phyloP scores from a whole-genome alignment of 1,140 invertebrate species.

The Matsumurasca onukii region DNA sequence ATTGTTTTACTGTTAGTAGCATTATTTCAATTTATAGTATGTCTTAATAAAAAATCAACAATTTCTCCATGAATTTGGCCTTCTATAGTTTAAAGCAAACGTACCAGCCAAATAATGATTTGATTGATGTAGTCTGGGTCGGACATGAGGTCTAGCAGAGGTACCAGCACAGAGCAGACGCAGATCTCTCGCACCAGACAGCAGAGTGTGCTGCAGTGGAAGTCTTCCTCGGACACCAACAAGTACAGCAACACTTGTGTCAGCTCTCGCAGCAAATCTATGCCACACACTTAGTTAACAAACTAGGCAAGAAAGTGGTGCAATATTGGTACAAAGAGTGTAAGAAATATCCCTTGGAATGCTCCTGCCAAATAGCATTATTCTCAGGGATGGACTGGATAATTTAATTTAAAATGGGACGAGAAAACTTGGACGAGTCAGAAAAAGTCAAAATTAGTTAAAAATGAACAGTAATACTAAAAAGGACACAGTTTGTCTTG shows the following conservation, averaged over 20 bases:
- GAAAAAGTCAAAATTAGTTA: no score
- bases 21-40: no score
- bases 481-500: no score
- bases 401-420: no score
- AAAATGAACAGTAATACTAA: no score
- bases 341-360: no score
- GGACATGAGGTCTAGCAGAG: slow-evolving; percentile 77
- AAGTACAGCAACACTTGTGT: slow-evolving; percentile 84
- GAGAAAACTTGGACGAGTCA: no score
- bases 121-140: slow-evolving; percentile 96
- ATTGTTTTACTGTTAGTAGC: no score
- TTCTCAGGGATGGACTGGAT: neutral
- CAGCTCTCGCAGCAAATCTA: slow-evolving; percentile 82
- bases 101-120: slow-evolving; percentile 86
- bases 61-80: no score
- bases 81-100: slow-evolving; percentile 46
- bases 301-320: slow-evolving; percentile 14
- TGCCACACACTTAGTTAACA: slow-evolving; percentile 30
- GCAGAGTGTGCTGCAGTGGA: slow-evolving; percentile 78
- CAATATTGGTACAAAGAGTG: neutral
- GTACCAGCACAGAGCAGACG: slow-evolving; percentile 74
- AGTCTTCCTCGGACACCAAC: slow-evolving; percentile 80
- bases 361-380: no score
- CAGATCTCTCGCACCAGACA: slow-evolving; percentile 80
- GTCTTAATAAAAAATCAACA: no score